phyloP scores from a whole-genome alignment of 23 tunicate genomes.

The Halocynthia roretzi region DNA sequence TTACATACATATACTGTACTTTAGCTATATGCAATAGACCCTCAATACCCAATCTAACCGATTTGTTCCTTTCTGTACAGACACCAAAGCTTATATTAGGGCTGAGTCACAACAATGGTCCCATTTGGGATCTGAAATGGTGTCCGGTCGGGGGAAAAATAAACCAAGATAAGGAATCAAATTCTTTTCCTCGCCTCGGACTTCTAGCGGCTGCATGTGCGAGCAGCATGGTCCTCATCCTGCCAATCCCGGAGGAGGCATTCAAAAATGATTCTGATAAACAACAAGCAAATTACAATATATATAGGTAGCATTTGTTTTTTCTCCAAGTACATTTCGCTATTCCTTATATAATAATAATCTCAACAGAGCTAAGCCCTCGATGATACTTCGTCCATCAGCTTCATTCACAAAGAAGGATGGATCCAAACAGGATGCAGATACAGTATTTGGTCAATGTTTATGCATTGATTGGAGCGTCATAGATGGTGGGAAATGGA shows the following conservation, averaged over 20 bases:
- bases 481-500: conserved; percentile 18
- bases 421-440: not conserved
- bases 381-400: too few relatives aligned
- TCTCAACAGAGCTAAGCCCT: too few relatives aligned
- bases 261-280: not conserved
- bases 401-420: too few relatives aligned
- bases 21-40: too few relatives aligned
- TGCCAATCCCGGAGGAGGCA: conserved; percentile 28
- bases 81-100: conserved; percentile 34
- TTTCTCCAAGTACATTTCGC: too few relatives aligned
- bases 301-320: too few relatives aligned
- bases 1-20: too few relatives aligned
- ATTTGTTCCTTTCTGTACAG: conserved; percentile 9
- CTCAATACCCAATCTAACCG: too few relatives aligned
- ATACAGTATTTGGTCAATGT: conserved; percentile 60
- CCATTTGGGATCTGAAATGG: conserved; percentile 85
- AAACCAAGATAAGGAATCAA: not conserved
- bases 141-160: conserved; percentile 45
- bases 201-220: conserved; percentile 64
- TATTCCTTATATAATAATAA: too few relatives aligned
- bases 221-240: conserved; percentile 31
- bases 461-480: conserved; percentile 50
- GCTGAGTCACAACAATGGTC: conserved; percentile 31
- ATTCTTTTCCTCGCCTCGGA: conserved; percentile 27
- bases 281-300: too few relatives aligned